Evolutionary conservation across 2,797 vertebrate species (phyloP).

Genomic region (Phylloscopus collybita): DNA sequence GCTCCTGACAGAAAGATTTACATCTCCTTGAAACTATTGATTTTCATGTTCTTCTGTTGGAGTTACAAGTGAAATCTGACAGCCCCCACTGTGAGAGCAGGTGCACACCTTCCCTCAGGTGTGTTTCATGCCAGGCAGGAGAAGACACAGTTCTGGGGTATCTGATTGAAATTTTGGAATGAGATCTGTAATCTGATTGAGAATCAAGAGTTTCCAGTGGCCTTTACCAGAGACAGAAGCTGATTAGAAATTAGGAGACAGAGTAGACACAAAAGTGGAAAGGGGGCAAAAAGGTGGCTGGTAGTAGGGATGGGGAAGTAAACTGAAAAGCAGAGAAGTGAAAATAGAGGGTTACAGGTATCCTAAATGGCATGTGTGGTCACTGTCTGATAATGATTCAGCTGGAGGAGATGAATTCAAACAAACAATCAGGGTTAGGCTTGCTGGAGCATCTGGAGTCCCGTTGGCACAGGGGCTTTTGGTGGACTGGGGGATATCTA

Average conservation of each 20-base stretch:
- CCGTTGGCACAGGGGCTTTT: background rate
- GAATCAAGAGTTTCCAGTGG: background rate
- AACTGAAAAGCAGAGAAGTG: background rate
- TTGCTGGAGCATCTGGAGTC: background rate
- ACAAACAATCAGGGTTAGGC: background rate
- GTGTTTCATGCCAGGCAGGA: background rate
- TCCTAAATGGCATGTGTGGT: background rate
- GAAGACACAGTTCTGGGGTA: background rate
- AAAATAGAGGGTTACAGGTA: background rate
- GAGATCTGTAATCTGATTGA: background rate
- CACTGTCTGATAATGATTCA: background rate
- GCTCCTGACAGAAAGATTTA: background rate
- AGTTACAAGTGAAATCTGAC: background rate
- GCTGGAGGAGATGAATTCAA: background rate
- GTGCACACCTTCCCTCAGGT: background rate
- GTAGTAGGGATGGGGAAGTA: background rate
- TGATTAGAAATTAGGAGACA: background rate
- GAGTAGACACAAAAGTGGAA: background rate
- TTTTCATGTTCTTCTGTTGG: background rate
- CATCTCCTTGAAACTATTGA: background rate
- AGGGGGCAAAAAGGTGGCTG: background rate
- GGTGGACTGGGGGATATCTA: too few relatives aligned
- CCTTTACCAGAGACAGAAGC: background rate
- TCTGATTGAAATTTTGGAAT: background rate
- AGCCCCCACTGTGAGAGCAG: background rate